These are phyloP conservation scores for Platorchestia sp. DNA, from an alignment of 1,140 invertebrate genomes.

Conservation along the genomic window DNA sequence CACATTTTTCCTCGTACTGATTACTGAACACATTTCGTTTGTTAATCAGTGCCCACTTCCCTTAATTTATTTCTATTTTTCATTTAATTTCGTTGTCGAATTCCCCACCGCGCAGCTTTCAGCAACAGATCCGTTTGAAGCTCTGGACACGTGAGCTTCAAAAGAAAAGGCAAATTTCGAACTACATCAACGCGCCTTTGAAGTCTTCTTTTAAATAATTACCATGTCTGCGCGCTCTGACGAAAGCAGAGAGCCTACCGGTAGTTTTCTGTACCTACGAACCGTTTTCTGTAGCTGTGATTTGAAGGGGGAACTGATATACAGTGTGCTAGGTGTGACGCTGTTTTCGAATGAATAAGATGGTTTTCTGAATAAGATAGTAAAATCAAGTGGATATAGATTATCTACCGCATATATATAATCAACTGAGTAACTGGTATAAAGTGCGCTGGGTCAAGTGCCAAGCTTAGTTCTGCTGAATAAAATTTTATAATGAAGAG, in stretches of 20 bases:
- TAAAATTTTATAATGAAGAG: too few relatives aligned
- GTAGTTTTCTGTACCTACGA: not conserved
- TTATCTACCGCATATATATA: too few relatives aligned
- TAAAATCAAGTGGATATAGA: too few relatives aligned
- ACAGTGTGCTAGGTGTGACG: not conserved
- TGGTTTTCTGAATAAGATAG: too few relatives aligned
- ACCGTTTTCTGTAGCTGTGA: not conserved
- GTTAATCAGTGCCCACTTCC: not conserved
- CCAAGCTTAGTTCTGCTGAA: too few relatives aligned
- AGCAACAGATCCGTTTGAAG: not conserved
- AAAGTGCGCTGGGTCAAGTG: too few relatives aligned
- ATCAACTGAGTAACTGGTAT: too few relatives aligned
- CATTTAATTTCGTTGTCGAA: too few relatives aligned
- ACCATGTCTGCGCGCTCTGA: not conserved
- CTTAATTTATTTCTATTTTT: not conserved
- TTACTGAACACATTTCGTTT: not conserved
- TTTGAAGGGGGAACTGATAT: not conserved
- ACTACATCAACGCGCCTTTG: not conserved
- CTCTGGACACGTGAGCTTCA: not conserved
- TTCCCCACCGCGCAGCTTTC: not conserved
- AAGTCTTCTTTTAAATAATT: not conserved
- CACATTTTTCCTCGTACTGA: not conserved
- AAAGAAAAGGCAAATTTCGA: not conserved
- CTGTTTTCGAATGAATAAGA: too few relatives aligned
- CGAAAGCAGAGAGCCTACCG: not conserved